Conservation (phyloP, 2,888 invertebrate species). For the Coremacera marginata region DNA sequence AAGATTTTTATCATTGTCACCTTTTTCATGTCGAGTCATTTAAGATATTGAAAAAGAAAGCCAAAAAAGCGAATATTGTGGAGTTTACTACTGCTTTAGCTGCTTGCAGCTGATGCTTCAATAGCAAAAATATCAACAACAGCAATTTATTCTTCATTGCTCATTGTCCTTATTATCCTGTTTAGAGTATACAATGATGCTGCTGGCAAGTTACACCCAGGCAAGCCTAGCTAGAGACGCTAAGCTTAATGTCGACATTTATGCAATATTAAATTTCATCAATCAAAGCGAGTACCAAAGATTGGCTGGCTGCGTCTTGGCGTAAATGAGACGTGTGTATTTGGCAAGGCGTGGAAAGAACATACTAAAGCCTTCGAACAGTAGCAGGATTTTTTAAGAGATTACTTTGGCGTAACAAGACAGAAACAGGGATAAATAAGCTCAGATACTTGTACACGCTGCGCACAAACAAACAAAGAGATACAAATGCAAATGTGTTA, state of each 20-base stretch:
- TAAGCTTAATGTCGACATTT: conserved; percentile 42
- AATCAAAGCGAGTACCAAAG: conserved; percentile 36
- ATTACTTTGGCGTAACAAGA: background rate
- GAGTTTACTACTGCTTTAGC: background rate
- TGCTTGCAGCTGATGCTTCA: background rate
- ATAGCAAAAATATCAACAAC: background rate
- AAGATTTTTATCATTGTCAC: conserved; percentile 45
- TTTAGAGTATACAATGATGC: background rate
- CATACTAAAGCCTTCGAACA: background rate
- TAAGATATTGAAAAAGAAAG: conserved; percentile 17
- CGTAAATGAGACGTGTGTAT: background rate
- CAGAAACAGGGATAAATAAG: background rate
- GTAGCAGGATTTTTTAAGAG: background rate
- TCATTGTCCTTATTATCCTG: background rate
- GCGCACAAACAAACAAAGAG: background rate
- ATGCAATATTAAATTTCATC: conserved; percentile 47
- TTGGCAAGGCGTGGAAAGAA: background rate
- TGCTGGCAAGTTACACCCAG: background rate
- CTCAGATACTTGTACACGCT: background rate
- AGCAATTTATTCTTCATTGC: background rate
- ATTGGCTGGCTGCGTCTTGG: background rate
- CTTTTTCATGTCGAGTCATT: conserved; percentile 35
- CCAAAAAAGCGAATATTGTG: background rate
- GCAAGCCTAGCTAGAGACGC: background rate
- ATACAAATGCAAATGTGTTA: conserved; percentile 12